Evolutionary conservation across 2,797 vertebrate genomes (phyloP), one percentile per base, ranked within the genome.

Genomic region (Trematocara caparti): DNA sequence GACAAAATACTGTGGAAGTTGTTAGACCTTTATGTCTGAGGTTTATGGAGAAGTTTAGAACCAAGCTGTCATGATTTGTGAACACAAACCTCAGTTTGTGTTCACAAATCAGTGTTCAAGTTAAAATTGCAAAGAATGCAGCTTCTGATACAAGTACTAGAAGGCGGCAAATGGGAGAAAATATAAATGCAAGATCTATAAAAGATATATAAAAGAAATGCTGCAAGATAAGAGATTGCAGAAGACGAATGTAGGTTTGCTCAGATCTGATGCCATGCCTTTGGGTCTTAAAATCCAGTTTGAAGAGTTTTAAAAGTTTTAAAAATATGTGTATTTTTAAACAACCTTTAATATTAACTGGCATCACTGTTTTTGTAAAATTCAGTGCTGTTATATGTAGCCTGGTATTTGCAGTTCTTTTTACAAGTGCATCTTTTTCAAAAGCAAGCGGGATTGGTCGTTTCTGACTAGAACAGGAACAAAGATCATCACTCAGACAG

Each of bases 271-370:
- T 47, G 66, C 47, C 40, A 12, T n/a, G 66, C 40, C 24, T 47
- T 27, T 71, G 24, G 66, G 66, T 47, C 40, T 45, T 47, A 71
- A 71, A 45, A 47, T 30, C 40, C 24, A 71, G 66, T 30, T 30
- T 71, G 40, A 71, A 47, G 43, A 47, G 24, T 36, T 47, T 71
- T 47, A 47, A 71, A 47, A 27, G 64, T 45, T 59, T 59, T 17
- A 45, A 27, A 45, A 45, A 45, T 30, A 8, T 71, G 40, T 71
- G 21, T 47, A 71, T 45, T 71, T 71, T 47, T 27, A 69, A 69
- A 71, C 14, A 47, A 47, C 24, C 27, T 27, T 30, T 71, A 71
- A 47, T 71, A 47, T 47, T 47, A 3, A n/a, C 43, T 71, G 43
- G 6, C 40, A 71, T 2, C 14, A 12, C 43, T n/a, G 66, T 47